Base-by-base conservation (phyloP, 2,113 vertebrate species). In the Anoplopoma fimbria region DNA sequence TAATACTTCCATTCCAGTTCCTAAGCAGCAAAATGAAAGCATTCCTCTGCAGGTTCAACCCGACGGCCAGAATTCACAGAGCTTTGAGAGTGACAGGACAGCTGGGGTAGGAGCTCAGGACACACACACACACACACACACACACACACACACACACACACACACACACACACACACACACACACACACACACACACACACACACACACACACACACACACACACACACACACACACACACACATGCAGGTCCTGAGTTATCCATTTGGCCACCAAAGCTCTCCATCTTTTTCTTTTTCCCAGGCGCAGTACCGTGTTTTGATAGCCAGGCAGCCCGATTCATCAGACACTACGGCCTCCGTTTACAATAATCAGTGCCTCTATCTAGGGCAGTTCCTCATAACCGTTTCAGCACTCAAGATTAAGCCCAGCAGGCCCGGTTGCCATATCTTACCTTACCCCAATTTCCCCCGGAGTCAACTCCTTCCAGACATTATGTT, bases 21-120 rank as follows among this genome's bases (percentile, higher is more conserved):
- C 72, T 47, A 61, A 78, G 90, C 81, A 77, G 70, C 55, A 36
- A 90, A 84, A 92, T 93, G 71, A 94, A 94, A 93, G 91, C 91
- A 90, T 93, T 93, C 85, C 72, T 77, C 58, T 84, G 51, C 65
- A 53, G 64, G 63, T 84, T 81, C 67, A 82, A 83, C 68, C 62
- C 81, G 47, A 76, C 31, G 29, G 74, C 91, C 75, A 78, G 82
- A 69, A 90, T 75, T 79, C 75, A 51, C 82, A 68, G 84, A 85
- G 90, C 78, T 87, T 78, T 79, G 55, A 75, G 83, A 92, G 87
- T 83, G 84, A 60, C 77, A 84, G 79, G 88, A 88, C 86, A 91
- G 88, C 84, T 88, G 89, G 69, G 68, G 67, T 45, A 57, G 58
- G 78, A 69, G 61, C 55, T 71, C 51, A 29, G 62, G 49, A 72